Percentiles rank a stretch among this genome's conserved stretches.
These are phyloP conservation scores for Pelecanoides urinatrix DNA, from an alignment of 2,113 vertebrate genomes.

Conservation along the genomic window DNA sequence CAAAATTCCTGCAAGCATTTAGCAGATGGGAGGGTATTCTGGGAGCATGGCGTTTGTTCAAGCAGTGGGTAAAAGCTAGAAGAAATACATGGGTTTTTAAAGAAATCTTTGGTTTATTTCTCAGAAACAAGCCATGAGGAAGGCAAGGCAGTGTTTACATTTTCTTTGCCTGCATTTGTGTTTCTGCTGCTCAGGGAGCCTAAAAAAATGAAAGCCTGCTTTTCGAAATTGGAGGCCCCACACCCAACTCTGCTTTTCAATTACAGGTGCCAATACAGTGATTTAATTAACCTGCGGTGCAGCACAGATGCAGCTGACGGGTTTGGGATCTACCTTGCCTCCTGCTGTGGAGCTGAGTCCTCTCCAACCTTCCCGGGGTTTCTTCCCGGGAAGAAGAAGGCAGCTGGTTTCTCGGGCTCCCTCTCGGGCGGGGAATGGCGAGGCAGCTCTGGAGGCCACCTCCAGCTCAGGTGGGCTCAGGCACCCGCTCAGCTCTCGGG, in stretches of 20 bases:
- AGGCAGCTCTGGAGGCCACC: background rate
- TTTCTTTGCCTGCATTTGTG: background rate
- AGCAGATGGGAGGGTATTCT: background rate
- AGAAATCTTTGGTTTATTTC: background rate
- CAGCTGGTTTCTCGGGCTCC: no score
- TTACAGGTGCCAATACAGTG: fast-evolving
- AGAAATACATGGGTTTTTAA: background rate
- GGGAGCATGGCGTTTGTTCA: background rate
- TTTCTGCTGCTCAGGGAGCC: background rate
- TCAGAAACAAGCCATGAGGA: background rate
- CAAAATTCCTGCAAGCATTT: background rate
- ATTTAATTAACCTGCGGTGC: background rate
- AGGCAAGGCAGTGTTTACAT: background rate
- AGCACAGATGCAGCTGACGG: fast-evolving
- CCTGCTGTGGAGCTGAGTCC: background rate
- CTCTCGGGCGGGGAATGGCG: fast-evolving
- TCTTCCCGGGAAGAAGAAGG: no score
- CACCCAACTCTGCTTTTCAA: background rate
- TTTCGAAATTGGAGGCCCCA: background rate
- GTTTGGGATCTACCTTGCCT: fast-evolving
- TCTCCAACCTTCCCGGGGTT: fast-evolving
- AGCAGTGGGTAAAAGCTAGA: background rate
- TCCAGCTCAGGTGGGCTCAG: background rate
- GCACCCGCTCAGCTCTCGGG: fast-evolving
- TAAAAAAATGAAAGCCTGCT: background rate